Percentiles rank a stretch among this genome's conserved stretches.
Evolutionary conservation across 1,140 invertebrate genomes (phyloP).

Genomic region (Drosophila ironensis): DNA sequence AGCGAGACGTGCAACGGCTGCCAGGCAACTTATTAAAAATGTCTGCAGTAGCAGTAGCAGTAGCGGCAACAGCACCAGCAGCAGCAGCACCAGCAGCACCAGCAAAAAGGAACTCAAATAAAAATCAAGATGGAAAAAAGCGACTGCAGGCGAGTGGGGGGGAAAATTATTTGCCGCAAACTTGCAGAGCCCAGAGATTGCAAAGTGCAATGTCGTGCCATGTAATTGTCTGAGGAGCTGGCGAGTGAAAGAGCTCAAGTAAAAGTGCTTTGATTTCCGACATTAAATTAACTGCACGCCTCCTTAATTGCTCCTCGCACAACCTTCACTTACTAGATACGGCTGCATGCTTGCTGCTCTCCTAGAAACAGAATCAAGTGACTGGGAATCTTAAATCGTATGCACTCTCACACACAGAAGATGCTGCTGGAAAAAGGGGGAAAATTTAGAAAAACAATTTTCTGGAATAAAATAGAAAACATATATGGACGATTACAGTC

Average conservation of each 20-base stretch:
- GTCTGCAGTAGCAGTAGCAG: conserved; percentile 68
- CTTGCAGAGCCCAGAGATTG: conserved; percentile 30
- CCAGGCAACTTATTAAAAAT: conserved; percentile 79
- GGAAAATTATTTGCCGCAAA: conserved; percentile 70
- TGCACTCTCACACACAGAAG: neutral
- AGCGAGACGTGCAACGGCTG: conserved; percentile 68
- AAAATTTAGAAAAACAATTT: no score
- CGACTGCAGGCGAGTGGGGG: conserved; percentile 22
- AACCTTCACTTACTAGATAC: conserved; percentile 28
- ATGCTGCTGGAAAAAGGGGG: no score
- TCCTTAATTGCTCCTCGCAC: conserved; percentile 52
- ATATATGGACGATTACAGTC: no score
- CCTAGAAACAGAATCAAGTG: neutral
- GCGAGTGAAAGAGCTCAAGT: conserved; percentile 43
- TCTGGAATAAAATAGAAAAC: no score
- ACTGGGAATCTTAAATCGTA: neutral
- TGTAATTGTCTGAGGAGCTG: conserved; percentile 41
- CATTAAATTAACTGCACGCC: conserved; percentile 61
- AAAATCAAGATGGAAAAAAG: conserved; percentile 6
- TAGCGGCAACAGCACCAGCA: no score
- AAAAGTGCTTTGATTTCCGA: conserved; percentile 71
- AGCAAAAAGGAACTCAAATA: conserved; percentile 38
- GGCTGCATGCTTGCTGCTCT: neutral
- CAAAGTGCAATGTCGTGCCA: conserved; percentile 42
- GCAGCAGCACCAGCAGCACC: no score